Evolutionary conservation across 2,113 vertebrate genomes (phyloP).

Genomic region (Nesogale talazaci): DNA sequence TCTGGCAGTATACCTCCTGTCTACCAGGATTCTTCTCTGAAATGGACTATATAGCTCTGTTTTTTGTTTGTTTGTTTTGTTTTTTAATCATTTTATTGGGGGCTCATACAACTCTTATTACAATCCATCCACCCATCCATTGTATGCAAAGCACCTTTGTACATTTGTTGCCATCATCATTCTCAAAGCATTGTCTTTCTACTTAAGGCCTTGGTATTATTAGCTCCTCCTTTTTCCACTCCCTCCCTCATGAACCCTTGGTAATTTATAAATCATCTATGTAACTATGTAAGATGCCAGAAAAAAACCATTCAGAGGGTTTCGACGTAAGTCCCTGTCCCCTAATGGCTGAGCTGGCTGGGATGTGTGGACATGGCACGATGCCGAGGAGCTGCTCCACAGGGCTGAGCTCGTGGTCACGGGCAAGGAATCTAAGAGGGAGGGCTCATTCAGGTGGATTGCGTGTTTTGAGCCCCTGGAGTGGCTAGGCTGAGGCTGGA

Average conservation of each 20-base stretch:
- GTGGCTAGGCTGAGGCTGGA: no score
- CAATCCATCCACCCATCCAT: no score
- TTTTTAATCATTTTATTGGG: no score
- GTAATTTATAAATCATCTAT: no score
- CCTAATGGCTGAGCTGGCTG: background rate
- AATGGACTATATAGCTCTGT: background rate
- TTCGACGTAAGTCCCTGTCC: background rate
- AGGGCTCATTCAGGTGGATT: background rate
- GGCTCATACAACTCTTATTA: no score
- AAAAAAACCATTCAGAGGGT: background rate
- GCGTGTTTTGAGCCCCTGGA: background rate
- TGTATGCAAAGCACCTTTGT: no score
- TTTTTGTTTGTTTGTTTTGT: no score
- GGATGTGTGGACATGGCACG: background rate
- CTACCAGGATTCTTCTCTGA: background rate
- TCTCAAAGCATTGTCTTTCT: no score
- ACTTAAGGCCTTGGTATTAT: no score
- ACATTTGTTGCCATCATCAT: no score
- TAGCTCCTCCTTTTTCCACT: no score
- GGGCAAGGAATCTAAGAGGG: background rate
- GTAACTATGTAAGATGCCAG: fast-evolving
- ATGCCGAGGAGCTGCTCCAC: background rate
- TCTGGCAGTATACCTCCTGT: background rate
- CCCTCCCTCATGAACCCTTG: no score
- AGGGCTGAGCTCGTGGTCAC: background rate